Conservation (phyloP, 35 echinoderm and acorn worm genomes). For the Acanthaster planci region DNA sequence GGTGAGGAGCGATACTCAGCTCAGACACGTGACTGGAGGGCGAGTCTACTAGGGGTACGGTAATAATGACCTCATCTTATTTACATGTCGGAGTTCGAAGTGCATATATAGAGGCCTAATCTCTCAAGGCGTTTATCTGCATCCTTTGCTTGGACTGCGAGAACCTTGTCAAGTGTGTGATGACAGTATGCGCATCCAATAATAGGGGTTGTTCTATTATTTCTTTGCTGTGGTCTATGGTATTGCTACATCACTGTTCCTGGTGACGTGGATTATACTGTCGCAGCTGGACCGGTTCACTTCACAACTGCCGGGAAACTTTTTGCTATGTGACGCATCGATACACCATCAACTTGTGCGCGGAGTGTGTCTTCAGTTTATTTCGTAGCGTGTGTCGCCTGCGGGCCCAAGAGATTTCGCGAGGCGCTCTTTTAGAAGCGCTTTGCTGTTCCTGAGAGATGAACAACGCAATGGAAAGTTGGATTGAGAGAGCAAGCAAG, state of each 20-base stretch:
- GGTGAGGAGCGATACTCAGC: not conserved
- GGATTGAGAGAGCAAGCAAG: conserved; percentile 3
- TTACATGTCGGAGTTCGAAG: conserved; percentile 30
- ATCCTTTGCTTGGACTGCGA: conserved; percentile 20
- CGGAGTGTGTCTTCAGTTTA: not conserved
- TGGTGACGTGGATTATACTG: conserved; percentile 5
- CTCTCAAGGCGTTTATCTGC: conserved; percentile 14
- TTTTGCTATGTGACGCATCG: conserved; percentile 11
- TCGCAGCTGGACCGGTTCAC: not conserved
- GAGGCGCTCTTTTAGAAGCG: conserved; percentile 11
- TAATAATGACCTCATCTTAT: conserved; percentile 34
- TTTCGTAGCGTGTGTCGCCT: not conserved
- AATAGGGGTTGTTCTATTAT: not conserved
- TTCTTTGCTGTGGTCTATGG: not conserved
- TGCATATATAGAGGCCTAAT: conserved; percentile 29
- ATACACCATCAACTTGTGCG: not conserved
- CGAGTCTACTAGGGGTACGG: not conserved
- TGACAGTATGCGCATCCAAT: conserved; percentile 12
- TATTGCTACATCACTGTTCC: not conserved
- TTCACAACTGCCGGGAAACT: conserved; percentile 15
- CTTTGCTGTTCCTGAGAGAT: not conserved
- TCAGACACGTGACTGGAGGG: conserved; percentile 13
- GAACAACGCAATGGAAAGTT: conserved; percentile 31
- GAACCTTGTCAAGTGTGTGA: conserved; percentile 9
- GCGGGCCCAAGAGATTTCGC: conserved; percentile 13